phyloP scores from a whole-genome alignment of 92 coral and sea anemone genomes.

The Galaxea fascicularis region DNA sequence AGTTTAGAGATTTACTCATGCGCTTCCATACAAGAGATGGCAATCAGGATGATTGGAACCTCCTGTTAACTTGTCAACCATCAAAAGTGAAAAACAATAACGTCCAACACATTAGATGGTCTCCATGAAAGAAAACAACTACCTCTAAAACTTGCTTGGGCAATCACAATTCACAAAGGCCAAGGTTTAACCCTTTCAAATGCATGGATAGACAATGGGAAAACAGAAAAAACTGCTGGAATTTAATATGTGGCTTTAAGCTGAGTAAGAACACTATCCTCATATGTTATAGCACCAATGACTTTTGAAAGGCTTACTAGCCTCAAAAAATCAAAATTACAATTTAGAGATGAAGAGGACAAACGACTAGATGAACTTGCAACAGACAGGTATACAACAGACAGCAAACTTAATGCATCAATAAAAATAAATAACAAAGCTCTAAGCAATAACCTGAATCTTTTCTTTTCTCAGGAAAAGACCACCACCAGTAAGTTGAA shows the following conservation, averaged over 20 bases:
- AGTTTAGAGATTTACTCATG: slow-evolving; percentile 67
- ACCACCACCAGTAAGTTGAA: slow-evolving; percentile 21
- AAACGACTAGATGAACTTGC: slow-evolving; percentile 49
- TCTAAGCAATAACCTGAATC: slow-evolving; percentile 30
- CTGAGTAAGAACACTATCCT: slow-evolving; percentile 66
- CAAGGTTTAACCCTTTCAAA: slow-evolving; percentile 67
- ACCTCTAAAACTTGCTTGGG: slow-evolving; percentile 71
- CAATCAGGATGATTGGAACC: slow-evolving; percentile 62
- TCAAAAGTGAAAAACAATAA: slow-evolving; percentile 52
- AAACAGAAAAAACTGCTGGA: slow-evolving; percentile 71
- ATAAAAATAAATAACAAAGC: slow-evolving; percentile 15
- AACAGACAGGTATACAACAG: slow-evolving; percentile 21
- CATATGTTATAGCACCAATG: slow-evolving; percentile 62
- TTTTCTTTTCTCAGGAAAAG: slow-evolving; percentile 58
- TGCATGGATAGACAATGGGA: slow-evolving; percentile 80
- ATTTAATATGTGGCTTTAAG: slow-evolving; percentile 73
- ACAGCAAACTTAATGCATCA: not conserved
- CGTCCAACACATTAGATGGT: slow-evolving; percentile 42
- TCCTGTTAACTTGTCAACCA: slow-evolving; percentile 66
- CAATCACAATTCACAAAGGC: too few relatives aligned
- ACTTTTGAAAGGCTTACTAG: slow-evolving; percentile 58
- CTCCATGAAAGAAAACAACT: slow-evolving; percentile 72
- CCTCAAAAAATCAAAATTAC: slow-evolving; percentile 40
- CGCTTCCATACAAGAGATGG: slow-evolving; percentile 59
- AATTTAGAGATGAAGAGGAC: slow-evolving; percentile 52